Conservation (phyloP, 2,888 invertebrate species). For the Drosophila subquinaria region DNA sequence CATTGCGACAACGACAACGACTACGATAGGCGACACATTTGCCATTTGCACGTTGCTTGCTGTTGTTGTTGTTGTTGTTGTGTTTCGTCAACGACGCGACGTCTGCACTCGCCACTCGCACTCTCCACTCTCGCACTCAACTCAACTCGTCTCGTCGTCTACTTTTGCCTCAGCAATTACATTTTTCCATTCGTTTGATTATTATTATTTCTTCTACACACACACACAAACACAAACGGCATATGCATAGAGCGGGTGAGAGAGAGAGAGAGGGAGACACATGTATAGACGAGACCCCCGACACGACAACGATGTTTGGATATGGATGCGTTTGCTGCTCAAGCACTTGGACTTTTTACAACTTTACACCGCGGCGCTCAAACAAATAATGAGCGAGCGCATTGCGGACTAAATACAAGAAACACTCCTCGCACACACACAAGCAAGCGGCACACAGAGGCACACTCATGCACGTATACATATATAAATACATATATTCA, state of each 20-base stretch:
- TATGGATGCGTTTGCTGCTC: conserved; percentile 68
- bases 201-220: conserved; percentile 66
- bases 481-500: conserved; percentile 30
- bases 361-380: conserved; percentile 85
- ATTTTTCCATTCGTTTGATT: conserved; percentile 77
- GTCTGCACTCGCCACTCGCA: conserved; percentile 53
- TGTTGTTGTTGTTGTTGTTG: conserved; percentile 29
- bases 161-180: conserved; percentile 71
- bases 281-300: conserved; percentile 44
- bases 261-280: conserved; percentile 39
- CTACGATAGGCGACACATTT: conserved; percentile 51
- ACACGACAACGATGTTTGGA: conserved; percentile 58
- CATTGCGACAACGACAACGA: conserved; percentile 50
- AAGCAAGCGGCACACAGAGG: conserved; percentile 18
- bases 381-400: conserved; percentile 84
- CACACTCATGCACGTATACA: conserved; percentile 36
- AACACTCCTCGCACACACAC: conserved; percentile 70
- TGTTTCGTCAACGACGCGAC: conserved; percentile 34
- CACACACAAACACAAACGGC: conserved; percentile 16
- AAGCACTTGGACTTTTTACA: conserved; percentile 83
- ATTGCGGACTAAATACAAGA: conserved; percentile 81
- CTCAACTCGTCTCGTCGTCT: conserved; percentile 51
- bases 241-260: conserved; percentile 42
- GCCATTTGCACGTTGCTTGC: conserved; percentile 69
- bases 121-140: conserved; percentile 21